phyloP scores from a whole-genome alignment of 2,113 vertebrate species.

The Rissa tridactyla region DNA sequence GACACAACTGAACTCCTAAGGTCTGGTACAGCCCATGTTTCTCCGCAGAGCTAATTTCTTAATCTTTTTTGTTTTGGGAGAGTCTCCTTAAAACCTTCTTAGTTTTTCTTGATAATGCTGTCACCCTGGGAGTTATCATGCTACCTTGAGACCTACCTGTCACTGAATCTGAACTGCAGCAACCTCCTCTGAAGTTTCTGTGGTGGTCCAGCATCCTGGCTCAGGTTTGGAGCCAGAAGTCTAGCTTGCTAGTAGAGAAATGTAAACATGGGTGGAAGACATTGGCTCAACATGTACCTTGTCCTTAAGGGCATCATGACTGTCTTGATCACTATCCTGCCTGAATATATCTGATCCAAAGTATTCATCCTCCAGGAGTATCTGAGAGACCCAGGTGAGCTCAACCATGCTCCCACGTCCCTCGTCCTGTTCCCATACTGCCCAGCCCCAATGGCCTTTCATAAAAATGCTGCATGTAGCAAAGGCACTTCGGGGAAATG shows the following conservation, averaged over 20 bases:
- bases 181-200: not conserved
- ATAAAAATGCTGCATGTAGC: accelerated
- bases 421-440: not conserved
- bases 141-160: not conserved
- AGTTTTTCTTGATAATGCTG: not conserved
- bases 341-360: not conserved
- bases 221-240: not conserved
- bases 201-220: not conserved
- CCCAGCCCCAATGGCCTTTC: not conserved
- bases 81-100: not conserved
- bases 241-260: not conserved
- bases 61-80: not conserved
- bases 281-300: not conserved
- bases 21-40: not conserved
- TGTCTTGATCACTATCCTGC: not conserved
- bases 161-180: not conserved
- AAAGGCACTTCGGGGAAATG: not conserved
- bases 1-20: not conserved
- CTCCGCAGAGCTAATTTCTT: not conserved
- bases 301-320: not conserved
- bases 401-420: not conserved
- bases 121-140: not conserved
- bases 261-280: not conserved
- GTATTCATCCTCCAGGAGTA: not conserved
- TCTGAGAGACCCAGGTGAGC: not conserved